Percentiles rank a stretch among this genome's conserved stretches.
Evolutionary conservation across 2,797 vertebrate species (phyloP).

Genomic region (Epinephelus coioides): DNA sequence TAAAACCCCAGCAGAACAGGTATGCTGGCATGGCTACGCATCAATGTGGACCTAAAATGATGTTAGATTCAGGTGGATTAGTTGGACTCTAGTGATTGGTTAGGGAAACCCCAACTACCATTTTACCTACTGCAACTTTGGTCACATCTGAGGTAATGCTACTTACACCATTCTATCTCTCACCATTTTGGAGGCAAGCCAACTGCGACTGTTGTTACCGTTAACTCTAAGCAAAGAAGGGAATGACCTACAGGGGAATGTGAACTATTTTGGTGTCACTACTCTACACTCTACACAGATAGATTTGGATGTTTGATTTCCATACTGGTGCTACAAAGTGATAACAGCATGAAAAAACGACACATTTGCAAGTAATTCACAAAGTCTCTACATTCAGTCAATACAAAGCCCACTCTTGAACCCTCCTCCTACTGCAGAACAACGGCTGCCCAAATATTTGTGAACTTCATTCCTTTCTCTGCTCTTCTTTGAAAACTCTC

Average conservation of each 20-base stretch:
- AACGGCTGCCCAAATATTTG: not conserved
- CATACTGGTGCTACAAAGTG: conserved; percentile 22
- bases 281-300: not conserved
- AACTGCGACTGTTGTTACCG: not conserved
- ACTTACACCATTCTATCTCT: not conserved
- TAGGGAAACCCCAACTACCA: too few species aligned
- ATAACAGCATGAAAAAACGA: conserved; percentile 27
- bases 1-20: too few species aligned
- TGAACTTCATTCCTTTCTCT: conserved; percentile 15
- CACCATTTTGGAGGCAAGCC: too few species aligned
- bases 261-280: not conserved
- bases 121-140: not conserved
- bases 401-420: conserved; percentile 26
- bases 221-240: not conserved
- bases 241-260: not conserved
- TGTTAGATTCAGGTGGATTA: too few species aligned
- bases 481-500: conserved; percentile 21
- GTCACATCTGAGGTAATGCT: not conserved
- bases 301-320: conserved; percentile 2
- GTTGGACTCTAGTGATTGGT: too few species aligned
- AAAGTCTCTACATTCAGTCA: conserved; percentile 42
- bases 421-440: conserved; percentile 46
- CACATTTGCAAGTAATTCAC: conserved; percentile 36
- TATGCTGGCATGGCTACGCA: too few species aligned
- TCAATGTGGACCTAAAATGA: too few species aligned